Base-by-base conservation (phyloP, 53 echinoderm and acorn worm species). In the Hippasteria phrygiana region DNA sequence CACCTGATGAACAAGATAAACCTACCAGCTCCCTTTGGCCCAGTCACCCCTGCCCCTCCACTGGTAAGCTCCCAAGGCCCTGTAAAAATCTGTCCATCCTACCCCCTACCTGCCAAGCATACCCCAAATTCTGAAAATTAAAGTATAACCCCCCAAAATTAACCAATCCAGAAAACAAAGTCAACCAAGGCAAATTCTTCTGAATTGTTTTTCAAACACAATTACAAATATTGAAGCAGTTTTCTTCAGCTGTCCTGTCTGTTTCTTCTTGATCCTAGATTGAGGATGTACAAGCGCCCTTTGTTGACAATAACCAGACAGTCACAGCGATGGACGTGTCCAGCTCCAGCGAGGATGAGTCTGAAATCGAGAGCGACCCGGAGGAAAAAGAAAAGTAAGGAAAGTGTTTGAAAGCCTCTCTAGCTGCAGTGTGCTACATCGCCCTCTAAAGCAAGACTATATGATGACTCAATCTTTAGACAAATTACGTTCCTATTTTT, bases 1-100 rank as follows among this genome's bases (percentile, higher is more conserved):
- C 98, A 97, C 50, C 91, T 97, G 35, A 97, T 97, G 98, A 97
- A 97, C 70, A 97, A 97, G 93, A 95, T 97, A 95, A 97, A 91
- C 36, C 89, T 97, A 1, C 98, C 98, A 4, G 94, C 98, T 1
- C 98, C 98, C 29, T 97, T 97, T 88, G 95, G 95, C 11, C 86
- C 89, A 8, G 82, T 91, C 38, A 95, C 98, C 22, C 93, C 91
- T 35, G 90, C 92, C 50, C 98, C 98, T 11, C 98, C 98, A 11
- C 74, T 97, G 88, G 96, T 96, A 84, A 92, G 86, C 20, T 29
- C 20, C 11, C 33, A 63, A n/a, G n/a, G n/a, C n/a, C n/a, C n/a
- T n/a, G n/a, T n/a, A n/a, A n/a, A n/a, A n/a, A n/a, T n/a, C n/a
- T n/a, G n/a, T n/a, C n/a, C n/a, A n/a, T n/a, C n/a, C n/a, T n/a